Conservation (phyloP, 2,888 invertebrate species). For the Phragmatobia fuliginosa region DNA sequence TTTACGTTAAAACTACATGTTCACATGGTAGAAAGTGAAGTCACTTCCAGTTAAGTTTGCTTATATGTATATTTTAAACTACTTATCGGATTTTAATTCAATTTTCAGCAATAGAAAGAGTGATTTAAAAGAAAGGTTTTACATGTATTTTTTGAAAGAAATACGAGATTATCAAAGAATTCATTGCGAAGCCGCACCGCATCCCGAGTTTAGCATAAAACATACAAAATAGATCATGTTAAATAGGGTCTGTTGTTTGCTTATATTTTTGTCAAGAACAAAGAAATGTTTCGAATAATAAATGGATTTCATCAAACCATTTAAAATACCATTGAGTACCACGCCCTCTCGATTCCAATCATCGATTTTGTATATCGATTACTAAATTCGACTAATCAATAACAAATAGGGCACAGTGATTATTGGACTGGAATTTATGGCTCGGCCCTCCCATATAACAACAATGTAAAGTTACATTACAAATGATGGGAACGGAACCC, state of each 20-base stretch:
- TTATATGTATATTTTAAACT: too few relatives aligned
- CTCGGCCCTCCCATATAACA: constrained; percentile 58
- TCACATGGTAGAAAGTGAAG: too few relatives aligned
- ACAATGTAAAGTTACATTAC: constrained; percentile 57
- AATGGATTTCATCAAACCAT: constrained; percentile 18
- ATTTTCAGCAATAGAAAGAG: too few relatives aligned
- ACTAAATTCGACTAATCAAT: constrained; percentile 55
- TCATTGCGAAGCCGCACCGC: too few relatives aligned
- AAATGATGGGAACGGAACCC: constrained; percentile 61
- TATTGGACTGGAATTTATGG: constrained; percentile 69
- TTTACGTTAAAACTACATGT: too few relatives aligned
- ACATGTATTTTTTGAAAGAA: too few relatives aligned
- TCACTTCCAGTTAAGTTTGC: too few relatives aligned
- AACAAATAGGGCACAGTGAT: constrained; percentile 53
- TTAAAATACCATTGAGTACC: constrained; percentile 26
- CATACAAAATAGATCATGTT: neutral
- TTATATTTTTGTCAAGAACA: neutral
- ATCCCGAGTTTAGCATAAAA: neutral
- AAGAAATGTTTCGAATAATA: constrained; percentile 8
- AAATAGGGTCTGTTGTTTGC: too few relatives aligned
- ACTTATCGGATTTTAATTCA: too few relatives aligned
- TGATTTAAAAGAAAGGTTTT: too few relatives aligned
- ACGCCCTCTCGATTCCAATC: constrained; percentile 41
- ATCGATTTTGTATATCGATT: constrained; percentile 54
- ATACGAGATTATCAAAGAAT: too few relatives aligned